Evolutionary conservation across 2,797 vertebrate genomes (phyloP).

Genomic region (Tenualosa thibaudeaui): DNA sequence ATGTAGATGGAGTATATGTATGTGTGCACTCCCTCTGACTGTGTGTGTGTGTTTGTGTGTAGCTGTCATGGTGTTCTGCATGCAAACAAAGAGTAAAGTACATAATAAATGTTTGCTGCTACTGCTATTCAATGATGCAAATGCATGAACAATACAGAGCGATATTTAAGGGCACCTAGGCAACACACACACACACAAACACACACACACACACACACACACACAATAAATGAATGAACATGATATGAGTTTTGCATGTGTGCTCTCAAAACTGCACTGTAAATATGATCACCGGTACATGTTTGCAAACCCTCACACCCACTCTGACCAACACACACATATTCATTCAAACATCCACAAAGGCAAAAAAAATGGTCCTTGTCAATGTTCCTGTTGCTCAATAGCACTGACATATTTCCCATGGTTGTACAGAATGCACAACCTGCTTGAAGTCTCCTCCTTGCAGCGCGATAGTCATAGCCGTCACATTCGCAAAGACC

Average conservation of each 20-base stretch:
- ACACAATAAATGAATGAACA: background rate
- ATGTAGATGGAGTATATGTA: background rate
- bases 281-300: background rate
- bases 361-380: background rate
- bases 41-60: background rate
- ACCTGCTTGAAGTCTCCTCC: background rate
- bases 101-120: background rate
- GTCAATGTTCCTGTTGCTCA: background rate
- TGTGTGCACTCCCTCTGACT: background rate
- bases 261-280: background rate
- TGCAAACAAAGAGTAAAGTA: background rate
- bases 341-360: background rate
- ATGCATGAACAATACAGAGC: background rate
- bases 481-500: conserved; percentile 27
- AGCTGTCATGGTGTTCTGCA: background rate
- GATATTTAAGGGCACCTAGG: background rate
- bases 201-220: background rate
- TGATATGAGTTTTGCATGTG: background rate
- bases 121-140: background rate
- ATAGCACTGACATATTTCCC: background rate
- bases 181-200: background rate
- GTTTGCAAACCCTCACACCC: background rate
- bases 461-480: background rate
- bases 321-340: background rate
- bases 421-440: background rate